Percentiles rank a stretch among this genome's conserved stretches.
These are phyloP conservation scores for Hydractinia symbiolongicarpus DNA, from an alignment of 30 jellyfish, hydroid and myxozoan genomes.

Conservation along the genomic window DNA sequence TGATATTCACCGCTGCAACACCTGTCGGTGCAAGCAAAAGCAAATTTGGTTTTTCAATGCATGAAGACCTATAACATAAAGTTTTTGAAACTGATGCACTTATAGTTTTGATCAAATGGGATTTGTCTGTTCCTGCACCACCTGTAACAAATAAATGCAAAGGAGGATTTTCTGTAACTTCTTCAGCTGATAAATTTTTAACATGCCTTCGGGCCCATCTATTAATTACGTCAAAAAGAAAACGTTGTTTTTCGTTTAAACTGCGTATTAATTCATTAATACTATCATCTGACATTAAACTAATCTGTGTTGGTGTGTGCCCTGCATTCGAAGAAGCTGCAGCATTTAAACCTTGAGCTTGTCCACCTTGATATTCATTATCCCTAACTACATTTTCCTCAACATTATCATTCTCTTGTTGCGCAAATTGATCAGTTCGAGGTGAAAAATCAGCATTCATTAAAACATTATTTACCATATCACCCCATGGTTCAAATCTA, in stretches of 20 bases:
- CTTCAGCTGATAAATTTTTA: neutral
- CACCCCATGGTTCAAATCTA: conserved; percentile 20
- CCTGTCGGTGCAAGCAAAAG: neutral
- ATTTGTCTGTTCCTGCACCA: conserved; percentile 36
- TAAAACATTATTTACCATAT: neutral
- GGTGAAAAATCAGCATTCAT: neutral
- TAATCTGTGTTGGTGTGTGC: neutral
- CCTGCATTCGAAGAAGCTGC: neutral
- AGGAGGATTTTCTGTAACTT: conserved; percentile 12
- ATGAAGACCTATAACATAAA: neutral
- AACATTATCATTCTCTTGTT: neutral
- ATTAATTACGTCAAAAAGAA: neutral
- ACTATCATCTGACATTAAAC: neutral
- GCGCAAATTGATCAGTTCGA: conserved; percentile 6
- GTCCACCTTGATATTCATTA: neutral
- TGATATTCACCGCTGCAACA: too few species aligned
- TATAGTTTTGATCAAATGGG: conserved; percentile 22
- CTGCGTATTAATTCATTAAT: neutral
- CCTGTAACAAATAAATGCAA: conserved; percentile 33
- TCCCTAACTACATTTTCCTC: neutral
- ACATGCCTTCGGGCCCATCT: neutral
- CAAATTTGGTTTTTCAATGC: too few species aligned
- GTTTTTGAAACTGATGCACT: conserved; percentile 21
- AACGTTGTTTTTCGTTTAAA: neutral
- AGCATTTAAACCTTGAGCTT: neutral